A percentile compares a stretch with the other conserved stretches of the same genome.
These are phyloP conservation scores for Nephrotoma guestfalica DNA, from an alignment of 2,888 invertebrate species.

Conservation along the genomic window DNA sequence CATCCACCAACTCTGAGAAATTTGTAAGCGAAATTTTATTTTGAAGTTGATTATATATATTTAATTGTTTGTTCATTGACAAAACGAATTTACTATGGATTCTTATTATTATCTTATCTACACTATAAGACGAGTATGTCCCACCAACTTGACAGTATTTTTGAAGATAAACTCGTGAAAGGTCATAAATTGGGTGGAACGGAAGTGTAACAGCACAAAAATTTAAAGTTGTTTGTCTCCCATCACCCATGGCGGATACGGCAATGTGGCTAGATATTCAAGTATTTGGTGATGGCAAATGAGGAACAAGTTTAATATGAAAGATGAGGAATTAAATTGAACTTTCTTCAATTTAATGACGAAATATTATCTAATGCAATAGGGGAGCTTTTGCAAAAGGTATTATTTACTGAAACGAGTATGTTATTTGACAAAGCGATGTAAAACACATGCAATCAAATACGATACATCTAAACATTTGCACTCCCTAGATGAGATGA, in stretches of 20 bases:
- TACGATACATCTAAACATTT: neutral
- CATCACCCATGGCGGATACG: conserved; percentile 40
- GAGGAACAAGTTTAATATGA: neutral
- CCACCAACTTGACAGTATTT: too few species aligned
- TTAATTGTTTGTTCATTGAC: too few species aligned
- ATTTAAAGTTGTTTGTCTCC: conserved; percentile 38
- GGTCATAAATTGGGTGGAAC: conserved; percentile 37
- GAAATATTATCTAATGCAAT: neutral
- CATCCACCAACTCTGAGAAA: too few species aligned
- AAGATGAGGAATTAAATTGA: neutral
- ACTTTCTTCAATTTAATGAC: neutral
- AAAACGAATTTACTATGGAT: too few species aligned
- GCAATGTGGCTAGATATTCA: conserved; percentile 42
- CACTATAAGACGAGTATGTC: too few species aligned
- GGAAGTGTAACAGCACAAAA: conserved; percentile 46
- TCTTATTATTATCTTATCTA: too few species aligned
- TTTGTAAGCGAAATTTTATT: too few species aligned
- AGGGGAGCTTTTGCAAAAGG: neutral
- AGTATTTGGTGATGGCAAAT: neutral
- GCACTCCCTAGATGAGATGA: neutral
- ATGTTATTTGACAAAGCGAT: neutral
- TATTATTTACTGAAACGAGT: neutral
- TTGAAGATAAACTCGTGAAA: too few species aligned
- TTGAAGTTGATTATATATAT: too few species aligned
- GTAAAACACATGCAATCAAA: neutral